These are phyloP conservation scores for Frieseomelitta varia DNA, from an alignment of 1,140 invertebrate species.

Conservation along the genomic window DNA sequence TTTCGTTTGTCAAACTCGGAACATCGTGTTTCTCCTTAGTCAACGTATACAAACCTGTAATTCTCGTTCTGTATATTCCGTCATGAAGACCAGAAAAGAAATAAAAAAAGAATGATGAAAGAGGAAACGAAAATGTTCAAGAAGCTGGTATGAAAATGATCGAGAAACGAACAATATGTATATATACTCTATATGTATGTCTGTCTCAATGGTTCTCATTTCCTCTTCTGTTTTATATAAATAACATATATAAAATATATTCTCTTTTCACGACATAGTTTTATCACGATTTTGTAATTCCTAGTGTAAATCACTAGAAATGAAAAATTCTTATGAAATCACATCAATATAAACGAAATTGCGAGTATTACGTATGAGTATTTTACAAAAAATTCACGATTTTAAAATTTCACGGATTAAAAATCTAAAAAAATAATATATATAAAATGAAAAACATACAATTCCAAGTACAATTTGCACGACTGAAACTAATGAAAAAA, in stretches of 20 bases:
- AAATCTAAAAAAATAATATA: neutral
- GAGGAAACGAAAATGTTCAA: conserved; percentile 6
- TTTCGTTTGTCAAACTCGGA: neutral
- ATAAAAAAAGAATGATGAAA: conserved; percentile 7
- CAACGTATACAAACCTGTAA: conserved; percentile 29
- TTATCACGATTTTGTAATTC: neutral
- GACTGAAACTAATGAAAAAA: neutral
- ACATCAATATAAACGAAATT: neutral
- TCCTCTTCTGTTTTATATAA: neutral
- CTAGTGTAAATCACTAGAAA: neutral
- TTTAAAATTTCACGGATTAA: neutral
- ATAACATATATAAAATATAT: neutral
- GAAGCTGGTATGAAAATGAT: conserved; percentile 33
- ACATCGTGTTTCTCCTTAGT: neutral
- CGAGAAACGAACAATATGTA: conserved; percentile 14
- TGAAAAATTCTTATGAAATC: neutral
- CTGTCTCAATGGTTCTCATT: conserved; percentile 50
- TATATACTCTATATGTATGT: conserved; percentile 1
- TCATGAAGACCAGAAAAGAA: conserved; percentile 8
- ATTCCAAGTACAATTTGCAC: neutral
- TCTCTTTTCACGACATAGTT: too few relatives aligned
- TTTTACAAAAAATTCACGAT: neutral
- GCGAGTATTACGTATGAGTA: neutral
- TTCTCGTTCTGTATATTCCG: conserved; percentile 34
- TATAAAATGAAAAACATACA: neutral